A percentile compares a stretch with the other conserved stretches of the same genome.
Evolutionary conservation across 2,888 invertebrate species (phyloP).

Genomic region (Scelioninae gen. 2): DNA sequence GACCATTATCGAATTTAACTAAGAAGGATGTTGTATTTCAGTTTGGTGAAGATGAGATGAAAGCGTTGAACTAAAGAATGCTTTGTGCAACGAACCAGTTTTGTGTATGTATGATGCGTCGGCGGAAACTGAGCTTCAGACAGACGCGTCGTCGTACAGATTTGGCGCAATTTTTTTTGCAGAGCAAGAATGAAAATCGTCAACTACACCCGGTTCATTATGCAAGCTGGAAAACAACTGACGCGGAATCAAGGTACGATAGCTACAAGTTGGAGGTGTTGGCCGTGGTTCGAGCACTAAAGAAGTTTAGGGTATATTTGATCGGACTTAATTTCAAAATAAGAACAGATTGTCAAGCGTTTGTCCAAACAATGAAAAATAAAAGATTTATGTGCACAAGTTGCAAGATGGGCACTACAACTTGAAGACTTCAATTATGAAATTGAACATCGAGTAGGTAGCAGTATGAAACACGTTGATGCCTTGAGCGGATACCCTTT

Average conservation of each 20-base stretch:
- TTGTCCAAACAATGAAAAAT: background rate
- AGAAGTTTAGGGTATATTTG: slow-evolving; percentile 1
- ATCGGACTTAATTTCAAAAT: background rate
- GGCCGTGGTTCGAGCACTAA: background rate
- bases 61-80: background rate
- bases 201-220: background rate
- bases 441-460: background rate
- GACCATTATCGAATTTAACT: background rate
- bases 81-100: background rate
- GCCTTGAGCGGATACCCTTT: background rate
- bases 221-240: slow-evolving; percentile 1
- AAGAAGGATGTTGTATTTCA: background rate
- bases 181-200: background rate
- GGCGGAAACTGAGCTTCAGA: background rate
- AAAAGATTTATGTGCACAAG: background rate
- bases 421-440: background rate
- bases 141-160: background rate
- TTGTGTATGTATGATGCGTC: background rate
- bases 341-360: background rate
- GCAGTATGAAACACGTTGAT: background rate
- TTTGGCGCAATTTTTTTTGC: background rate
- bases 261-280: slow-evolving; percentile 5
- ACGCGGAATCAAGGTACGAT: background rate
- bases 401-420: slow-evolving; percentile 3
- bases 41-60: background rate